Evolutionary conservation across 2,113 vertebrate genomes (phyloP).

Genomic region (Accipiter cooperii): DNA sequence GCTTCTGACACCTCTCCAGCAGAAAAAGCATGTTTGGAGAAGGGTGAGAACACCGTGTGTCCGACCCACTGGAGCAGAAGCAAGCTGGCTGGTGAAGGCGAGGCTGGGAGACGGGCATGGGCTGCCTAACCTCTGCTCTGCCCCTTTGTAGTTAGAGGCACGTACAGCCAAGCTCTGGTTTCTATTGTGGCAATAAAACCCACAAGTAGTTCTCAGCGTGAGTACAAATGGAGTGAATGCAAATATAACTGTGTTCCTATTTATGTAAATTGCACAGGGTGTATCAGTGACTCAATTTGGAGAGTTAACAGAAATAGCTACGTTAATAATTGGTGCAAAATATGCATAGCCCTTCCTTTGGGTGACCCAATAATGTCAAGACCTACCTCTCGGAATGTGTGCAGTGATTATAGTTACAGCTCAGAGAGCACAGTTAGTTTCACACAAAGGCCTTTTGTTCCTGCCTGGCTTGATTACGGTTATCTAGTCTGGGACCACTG

Average conservation of each 20-base stretch:
- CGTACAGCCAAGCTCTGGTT: accelerated
- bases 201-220: background rate
- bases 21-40: background rate
- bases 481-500: background rate
- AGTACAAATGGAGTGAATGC: background rate
- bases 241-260: background rate
- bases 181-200: background rate
- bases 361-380: background rate
- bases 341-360: background rate
- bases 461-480: background rate
- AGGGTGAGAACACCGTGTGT: accelerated
- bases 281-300: background rate
- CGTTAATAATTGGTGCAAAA: background rate
- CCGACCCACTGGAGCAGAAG: accelerated
- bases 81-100: background rate
- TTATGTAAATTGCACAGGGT: background rate
- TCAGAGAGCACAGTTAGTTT: background rate
- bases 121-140: background rate
- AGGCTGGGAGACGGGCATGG: background rate
- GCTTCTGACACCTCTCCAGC: background rate
- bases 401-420: background rate
- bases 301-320: background rate
- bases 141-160: background rate
- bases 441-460: background rate
- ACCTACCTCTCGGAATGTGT: background rate